These are phyloP conservation scores for Ciconia stormi DNA, from an alignment of 2,113 vertebrate genomes.

Conservation along the genomic window DNA sequence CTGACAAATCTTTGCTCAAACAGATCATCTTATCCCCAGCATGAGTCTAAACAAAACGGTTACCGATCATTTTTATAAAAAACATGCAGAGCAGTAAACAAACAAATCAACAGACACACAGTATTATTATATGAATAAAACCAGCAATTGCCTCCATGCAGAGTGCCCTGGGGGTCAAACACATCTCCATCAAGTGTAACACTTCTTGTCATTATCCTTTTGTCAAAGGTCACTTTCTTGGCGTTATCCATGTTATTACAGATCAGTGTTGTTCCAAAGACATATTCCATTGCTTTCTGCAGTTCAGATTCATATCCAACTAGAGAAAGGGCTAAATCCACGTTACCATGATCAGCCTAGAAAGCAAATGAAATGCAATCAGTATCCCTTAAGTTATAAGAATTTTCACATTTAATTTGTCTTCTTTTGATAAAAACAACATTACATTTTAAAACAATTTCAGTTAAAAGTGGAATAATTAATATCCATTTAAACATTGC, in stretches of 20 bases:
- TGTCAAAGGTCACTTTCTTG: constrained; percentile 92
- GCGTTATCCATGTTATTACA: constrained; percentile 90
- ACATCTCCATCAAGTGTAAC: constrained; percentile 92
- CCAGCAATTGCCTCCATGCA: constrained; percentile 86
- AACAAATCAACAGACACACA: not conserved
- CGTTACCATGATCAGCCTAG: constrained; percentile 83
- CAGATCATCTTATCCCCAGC: not conserved
- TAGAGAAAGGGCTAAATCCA: constrained; percentile 85
- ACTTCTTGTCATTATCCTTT: constrained; percentile 85
- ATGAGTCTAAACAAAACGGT: not conserved
- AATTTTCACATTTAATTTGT: not conserved
- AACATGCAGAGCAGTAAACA: not conserved
- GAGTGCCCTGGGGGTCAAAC: constrained; percentile 93
- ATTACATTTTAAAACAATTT: not conserved
- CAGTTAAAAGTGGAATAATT: not conserved
- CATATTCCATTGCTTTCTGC: constrained; percentile 95
- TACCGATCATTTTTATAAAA: not conserved
- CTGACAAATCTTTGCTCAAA: not conserved
- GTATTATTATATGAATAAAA: not conserved
- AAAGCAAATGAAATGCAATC: not conserved
- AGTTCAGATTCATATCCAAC: constrained; percentile 86
- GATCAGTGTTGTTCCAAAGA: constrained; percentile 90
- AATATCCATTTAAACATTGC: not conserved
- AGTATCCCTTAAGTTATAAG: not conserved
- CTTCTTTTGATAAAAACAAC: not conserved